Evolutionary conservation across 1,140 invertebrate genomes (phyloP).

Genomic region (Berghia stephanieae): DNA sequence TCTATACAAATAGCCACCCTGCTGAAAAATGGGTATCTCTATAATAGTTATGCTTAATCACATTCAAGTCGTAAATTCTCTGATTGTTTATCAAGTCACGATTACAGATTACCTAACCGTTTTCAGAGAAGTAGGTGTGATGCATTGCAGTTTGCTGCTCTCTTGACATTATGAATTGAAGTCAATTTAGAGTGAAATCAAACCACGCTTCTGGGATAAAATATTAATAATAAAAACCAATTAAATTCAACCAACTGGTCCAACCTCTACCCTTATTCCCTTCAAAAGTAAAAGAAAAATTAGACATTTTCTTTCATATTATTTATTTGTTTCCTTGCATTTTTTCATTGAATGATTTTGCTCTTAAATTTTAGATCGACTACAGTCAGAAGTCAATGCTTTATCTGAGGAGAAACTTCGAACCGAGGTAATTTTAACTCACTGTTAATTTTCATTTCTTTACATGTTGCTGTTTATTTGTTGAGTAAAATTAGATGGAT

Average conservation of each 20-base stretch:
- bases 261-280: background rate
- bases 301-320: background rate
- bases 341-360: background rate
- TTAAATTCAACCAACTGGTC: background rate
- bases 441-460: background rate
- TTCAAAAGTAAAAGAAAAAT: background rate
- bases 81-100: no score
- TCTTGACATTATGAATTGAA: no score
- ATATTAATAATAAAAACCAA: background rate
- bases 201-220: background rate
- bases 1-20: no score
- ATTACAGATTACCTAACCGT: no score
- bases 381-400: constrained; percentile 59
- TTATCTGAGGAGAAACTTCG: constrained; percentile 60
- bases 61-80: no score
- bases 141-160: no score
- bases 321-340: background rate
- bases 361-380: constrained; percentile 58
- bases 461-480: background rate
- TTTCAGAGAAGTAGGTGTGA: no score
- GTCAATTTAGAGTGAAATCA: no score
- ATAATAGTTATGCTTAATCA: no score
- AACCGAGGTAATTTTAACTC: constrained; percentile 53
- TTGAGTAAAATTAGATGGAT: no score
- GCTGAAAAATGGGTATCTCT: no score